Evolutionary conservation across 2,797 vertebrate species (phyloP), one percentile per base, ranked within the genome.

Genomic region (Peromyscus melanophrys): DNA sequence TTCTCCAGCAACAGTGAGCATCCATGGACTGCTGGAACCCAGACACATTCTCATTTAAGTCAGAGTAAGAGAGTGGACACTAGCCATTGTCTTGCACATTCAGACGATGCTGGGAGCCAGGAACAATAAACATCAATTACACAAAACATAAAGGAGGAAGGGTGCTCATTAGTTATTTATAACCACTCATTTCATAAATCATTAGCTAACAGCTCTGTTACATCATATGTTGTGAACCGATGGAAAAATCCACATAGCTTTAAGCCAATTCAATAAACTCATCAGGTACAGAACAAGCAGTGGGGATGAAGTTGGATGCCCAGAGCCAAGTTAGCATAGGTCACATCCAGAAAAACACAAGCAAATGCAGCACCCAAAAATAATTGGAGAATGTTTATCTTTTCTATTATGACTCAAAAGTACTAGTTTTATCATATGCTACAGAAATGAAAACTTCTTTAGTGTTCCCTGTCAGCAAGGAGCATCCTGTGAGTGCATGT

Each of bases 181-280:
- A 92, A 77, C 43, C 34, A 29, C n/a, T 92, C 46, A 88, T 88
- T 92, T 90, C 67, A 78, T 71, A 85, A 97, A 89, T 55, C 81
- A 37, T 71, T 82, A 94, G 40, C 6, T 76, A 80, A 86, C 59
- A 34, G 80, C 65, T 31, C 49, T 75, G 37, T 34, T 75, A 37
- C 84, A 77, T 29, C 75, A 93, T 59, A 29, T 12, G 27, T 13
- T 67, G 92, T 82, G 84, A 85, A 63, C 71, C 1, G 4, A 92
- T 49, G 81, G 43, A 55, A 83, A 96, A 94, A 77, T 40, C 63
- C 6, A 34, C 67, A 16, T 2, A 63, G n/a, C 61, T 80, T 61
- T 75, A 88, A 96, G 29, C 27, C 77, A 59, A 14, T 91, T 89
- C 34, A 11, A 11, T 75, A 43, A 73, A 90, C 63, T 40, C 94